Base-by-base conservation (phyloP, 1,140 invertebrate genomes). In the Caenorhabditis elegans region DNA sequence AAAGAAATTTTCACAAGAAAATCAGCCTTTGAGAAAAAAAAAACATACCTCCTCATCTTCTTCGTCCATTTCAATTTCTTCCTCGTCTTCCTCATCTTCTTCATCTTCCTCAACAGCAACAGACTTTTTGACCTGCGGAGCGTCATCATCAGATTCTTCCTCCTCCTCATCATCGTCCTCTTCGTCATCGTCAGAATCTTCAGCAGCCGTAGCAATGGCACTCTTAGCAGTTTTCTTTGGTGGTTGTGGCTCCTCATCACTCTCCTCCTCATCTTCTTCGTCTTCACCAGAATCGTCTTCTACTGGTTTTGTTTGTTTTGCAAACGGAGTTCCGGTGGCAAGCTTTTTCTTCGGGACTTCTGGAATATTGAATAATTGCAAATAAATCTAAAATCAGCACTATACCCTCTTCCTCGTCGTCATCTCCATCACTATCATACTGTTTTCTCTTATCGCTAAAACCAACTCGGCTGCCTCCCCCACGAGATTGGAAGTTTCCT, bases 161-260 rank as follows among this genome's bases (percentile, higher is more conserved):
- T 51, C 79, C 22, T 81, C 79, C 24, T 81, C 79, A 8, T 81
- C 80, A 15, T 82, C 80, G 46, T 82, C 51, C 24, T 81, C 79
- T 49, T 75, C 79, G 13, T 78, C 77, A n/a, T 78, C 77, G 19
- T 78, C 77, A 3, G 46, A 49, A 19, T 78, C 77, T 55, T 78
- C 47, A 34, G 46, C 77, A 55, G 77, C 77, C 0, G 77, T 49
- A 10, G 60, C 60, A 39, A 70, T 31, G 6, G 60, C 60, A 5
- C 43, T 26, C 31, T 47, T 77, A 11, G 48, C 22, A 19, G 19
- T 19, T 39, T 77, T 47, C 46, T 77, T 78, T 39, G 13, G 46
- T 36, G 77, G 48, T 19, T 46, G 48, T 17, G 49, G 15, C 22
- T 80, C 78, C 2, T 28, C 46, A n/a, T 80, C 78, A 17, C 26